Conservation (phyloP, 2,113 vertebrate genomes). For the Heptranchias perlo region DNA sequence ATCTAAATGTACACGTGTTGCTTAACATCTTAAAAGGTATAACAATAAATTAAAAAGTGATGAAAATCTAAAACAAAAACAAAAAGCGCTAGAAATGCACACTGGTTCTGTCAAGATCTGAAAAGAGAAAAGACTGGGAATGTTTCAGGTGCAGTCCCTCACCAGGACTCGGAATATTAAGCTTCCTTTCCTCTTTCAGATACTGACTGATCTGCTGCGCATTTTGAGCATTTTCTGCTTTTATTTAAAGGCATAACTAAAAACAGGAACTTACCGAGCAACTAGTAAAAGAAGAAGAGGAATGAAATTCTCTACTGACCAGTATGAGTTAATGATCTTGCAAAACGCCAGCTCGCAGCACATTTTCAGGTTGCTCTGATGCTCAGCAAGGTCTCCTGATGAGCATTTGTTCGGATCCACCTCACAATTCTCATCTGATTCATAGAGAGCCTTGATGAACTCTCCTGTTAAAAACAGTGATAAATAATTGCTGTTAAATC, state of each 20-base stretch:
- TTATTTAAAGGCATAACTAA: background rate
- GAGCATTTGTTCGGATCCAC: constrained; percentile 92
- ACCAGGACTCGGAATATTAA: background rate
- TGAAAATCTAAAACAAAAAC: background rate
- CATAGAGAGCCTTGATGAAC: constrained; percentile 96
- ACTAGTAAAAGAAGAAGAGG: background rate
- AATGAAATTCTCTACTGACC: constrained; percentile 56
- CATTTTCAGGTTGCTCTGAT: constrained; percentile 98
- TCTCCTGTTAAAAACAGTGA: constrained; percentile 65
- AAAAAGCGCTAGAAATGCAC: background rate
- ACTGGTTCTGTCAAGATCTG: background rate
- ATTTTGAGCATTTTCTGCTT: background rate
- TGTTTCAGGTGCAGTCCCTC: background rate
- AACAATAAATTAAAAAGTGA: background rate
- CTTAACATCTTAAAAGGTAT: background rate
- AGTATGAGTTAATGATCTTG: constrained; percentile 99
- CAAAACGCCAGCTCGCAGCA: constrained; percentile 98
- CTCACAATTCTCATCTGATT: constrained; percentile 98
- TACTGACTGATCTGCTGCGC: background rate
- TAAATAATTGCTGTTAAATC: constrained; percentile 33
- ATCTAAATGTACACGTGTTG: background rate
- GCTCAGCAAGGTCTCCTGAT: constrained; percentile 77
- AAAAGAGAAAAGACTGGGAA: background rate
- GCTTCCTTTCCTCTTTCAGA: background rate
- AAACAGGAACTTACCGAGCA: background rate